A percentile compares a stretch with the other conserved stretches of the same genome.
Conservation (phyloP, 2,113 vertebrate genomes). For the Macquaria australasica region DNA sequence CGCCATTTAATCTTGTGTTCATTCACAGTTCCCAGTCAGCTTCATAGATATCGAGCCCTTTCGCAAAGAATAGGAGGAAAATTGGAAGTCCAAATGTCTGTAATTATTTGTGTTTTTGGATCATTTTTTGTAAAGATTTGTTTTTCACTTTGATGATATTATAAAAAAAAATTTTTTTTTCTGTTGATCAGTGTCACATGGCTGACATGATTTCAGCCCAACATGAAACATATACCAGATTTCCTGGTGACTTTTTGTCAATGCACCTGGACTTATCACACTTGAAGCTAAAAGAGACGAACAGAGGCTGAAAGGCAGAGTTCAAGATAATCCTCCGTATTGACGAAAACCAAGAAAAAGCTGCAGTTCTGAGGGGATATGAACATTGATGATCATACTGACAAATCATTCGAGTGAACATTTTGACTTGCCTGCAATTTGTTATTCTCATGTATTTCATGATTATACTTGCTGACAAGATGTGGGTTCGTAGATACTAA, state of each 20-base stretch:
- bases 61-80: no score
- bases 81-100: background rate
- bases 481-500: background rate
- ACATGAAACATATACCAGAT: background rate
- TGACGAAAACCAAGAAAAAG: no score
- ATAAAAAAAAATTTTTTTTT: background rate
- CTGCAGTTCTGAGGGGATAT: no score
- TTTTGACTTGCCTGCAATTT: no score
- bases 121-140: background rate
- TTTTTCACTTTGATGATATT: background rate
- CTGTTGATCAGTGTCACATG: background rate
- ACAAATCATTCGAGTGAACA: background rate
- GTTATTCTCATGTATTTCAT: background rate
- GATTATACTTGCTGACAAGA: background rate
- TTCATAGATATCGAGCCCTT: background rate
- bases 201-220: background rate
- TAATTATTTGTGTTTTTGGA: background rate
- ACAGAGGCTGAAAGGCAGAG: no score
- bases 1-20: background rate
- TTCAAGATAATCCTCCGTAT: no score
- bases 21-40: background rate
- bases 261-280: background rate
- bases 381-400: background rate
- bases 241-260: background rate
- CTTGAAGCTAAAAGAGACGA: background rate